Conservation (phyloP, 2,888 invertebrate genomes). For the Cistogaster globosa region DNA sequence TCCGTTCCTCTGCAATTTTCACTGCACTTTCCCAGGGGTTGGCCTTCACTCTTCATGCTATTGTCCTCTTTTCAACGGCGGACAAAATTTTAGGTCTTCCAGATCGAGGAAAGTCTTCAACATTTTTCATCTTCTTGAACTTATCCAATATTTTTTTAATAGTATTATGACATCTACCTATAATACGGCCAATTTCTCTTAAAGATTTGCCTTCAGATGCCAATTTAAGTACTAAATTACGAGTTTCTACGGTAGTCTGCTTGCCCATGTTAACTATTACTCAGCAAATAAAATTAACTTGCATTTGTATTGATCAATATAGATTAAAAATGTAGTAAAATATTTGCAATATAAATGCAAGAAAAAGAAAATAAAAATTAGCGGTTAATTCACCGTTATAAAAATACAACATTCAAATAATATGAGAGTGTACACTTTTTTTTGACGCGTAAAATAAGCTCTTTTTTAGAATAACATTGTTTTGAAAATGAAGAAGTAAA, state of each 20-base stretch:
- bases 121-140: slow-evolving; percentile 1
- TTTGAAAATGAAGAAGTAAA: slow-evolving; percentile 1
- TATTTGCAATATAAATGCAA: neutral
- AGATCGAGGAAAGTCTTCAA: slow-evolving; percentile 12
- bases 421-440: slow-evolving; percentile 6
- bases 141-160: slow-evolving; percentile 13
- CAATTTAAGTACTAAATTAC: neutral
- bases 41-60: neutral
- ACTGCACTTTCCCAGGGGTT: slow-evolving; percentile 5
- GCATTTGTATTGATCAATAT: neutral
- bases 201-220: slow-evolving; percentile 17
- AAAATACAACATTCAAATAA: neutral
- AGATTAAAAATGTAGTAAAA: neutral
- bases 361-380: slow-evolving; percentile 1
- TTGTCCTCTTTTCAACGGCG: slow-evolving; percentile 12
- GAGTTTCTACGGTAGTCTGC: slow-evolving; percentile 3
- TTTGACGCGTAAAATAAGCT: slow-evolving; percentile 8
- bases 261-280: slow-evolving; percentile 8
- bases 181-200: slow-evolving; percentile 1
- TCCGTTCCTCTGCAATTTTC: neutral
- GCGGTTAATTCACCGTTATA: neutral
- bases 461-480: neutral
- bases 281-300: neutral
- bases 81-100: slow-evolving; percentile 8
- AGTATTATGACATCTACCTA: neutral